These are phyloP conservation scores for Typhlichthys subterraneus DNA, from an alignment of 2,797 vertebrate genomes.

Conservation along the genomic window DNA sequence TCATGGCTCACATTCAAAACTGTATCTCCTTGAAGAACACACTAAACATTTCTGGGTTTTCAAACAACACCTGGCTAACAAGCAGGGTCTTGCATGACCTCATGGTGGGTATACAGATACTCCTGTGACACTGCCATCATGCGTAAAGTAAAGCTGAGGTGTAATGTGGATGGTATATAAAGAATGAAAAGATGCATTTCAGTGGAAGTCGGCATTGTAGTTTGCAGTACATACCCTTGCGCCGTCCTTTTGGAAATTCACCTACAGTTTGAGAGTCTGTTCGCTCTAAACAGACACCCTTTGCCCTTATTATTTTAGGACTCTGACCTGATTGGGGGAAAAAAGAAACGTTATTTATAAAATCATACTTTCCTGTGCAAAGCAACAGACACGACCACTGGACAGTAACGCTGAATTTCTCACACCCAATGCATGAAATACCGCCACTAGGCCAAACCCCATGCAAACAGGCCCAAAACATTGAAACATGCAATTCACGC, in stretches of 20 bases:
- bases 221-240: slow-evolving; percentile 95
- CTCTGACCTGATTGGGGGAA: slow-evolving; percentile 97
- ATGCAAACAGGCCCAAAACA: slow-evolving; percentile 65
- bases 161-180: slow-evolving; percentile 49
- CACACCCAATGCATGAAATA: slow-evolving; percentile 33
- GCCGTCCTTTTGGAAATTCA: slow-evolving; percentile 92
- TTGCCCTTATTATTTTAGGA: slow-evolving; percentile 99
- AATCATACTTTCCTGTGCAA: slow-evolving; percentile 71
- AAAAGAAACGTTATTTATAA: slow-evolving; percentile 88
- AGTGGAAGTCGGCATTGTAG: slow-evolving; percentile 50
- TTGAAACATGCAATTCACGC: slow-evolving; percentile 71
- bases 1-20: slow-evolving; percentile 7
- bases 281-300: slow-evolving; percentile 98
- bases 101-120: slow-evolving; percentile 12
- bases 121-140: slow-evolving; percentile 38
- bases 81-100: background rate
- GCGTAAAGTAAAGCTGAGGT: slow-evolving; percentile 51
- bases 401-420: slow-evolving; percentile 26
- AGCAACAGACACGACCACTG: slow-evolving; percentile 49
- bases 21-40: slow-evolving; percentile 18
- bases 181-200: slow-evolving; percentile 41
- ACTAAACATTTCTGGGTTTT: slow-evolving; percentile 23
- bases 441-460: slow-evolving; percentile 61
- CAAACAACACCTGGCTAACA: no score
- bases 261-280: slow-evolving; percentile 99